These are phyloP conservation scores for Lepetodrilus schrolli DNA, from an alignment of 2,888 invertebrate species.

Conservation along the genomic window DNA sequence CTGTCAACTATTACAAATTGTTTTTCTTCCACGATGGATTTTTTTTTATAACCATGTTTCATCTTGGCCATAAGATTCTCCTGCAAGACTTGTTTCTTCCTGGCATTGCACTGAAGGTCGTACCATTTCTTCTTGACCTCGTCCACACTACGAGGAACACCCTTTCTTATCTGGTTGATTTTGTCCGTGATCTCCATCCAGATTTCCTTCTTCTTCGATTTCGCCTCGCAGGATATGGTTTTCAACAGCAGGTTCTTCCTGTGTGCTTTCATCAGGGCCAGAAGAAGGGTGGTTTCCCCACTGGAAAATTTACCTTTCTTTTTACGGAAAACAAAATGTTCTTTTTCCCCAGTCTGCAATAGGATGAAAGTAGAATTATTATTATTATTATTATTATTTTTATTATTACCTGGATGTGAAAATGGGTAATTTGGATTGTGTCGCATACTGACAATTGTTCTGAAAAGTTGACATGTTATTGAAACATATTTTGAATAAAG, in stretches of 20 bases:
- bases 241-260: background rate
- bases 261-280: background rate
- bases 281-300: background rate
- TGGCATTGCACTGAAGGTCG: constrained; percentile 2
- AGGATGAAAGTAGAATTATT: background rate
- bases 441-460: too few species aligned
- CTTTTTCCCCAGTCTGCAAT: background rate
- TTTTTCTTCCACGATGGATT: background rate
- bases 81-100: background rate
- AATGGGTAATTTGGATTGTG: too few species aligned
- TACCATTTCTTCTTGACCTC: constrained; percentile 22
- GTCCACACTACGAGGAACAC: background rate
- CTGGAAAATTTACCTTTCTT: background rate
- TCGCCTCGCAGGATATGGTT: background rate
- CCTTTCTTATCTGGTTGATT: background rate
- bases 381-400: too few species aligned
- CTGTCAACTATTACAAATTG: too few species aligned
- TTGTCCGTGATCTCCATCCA: background rate
- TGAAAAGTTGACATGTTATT: too few species aligned
- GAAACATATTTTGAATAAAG: too few species aligned
- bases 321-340: constrained; percentile 13
- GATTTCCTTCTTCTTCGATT: background rate
- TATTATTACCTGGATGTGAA: too few species aligned
- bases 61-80: background rate
- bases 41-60: too few species aligned